phyloP scores from a whole-genome alignment of 2,113 vertebrate species.

The Syngnathoides biaculeatus region DNA sequence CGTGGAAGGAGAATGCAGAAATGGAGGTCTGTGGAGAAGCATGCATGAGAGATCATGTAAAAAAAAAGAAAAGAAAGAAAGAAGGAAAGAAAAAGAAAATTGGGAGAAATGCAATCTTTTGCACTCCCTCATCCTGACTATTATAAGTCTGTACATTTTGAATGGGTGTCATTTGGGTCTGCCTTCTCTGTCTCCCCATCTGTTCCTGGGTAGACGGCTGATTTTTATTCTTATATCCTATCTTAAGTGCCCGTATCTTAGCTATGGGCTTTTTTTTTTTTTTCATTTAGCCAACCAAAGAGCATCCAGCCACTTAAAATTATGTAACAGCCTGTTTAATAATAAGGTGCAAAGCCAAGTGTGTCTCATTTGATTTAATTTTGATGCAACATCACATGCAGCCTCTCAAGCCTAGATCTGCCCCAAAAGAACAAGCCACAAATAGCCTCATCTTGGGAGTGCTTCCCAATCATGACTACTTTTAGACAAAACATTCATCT shows the following conservation, averaged over 20 bases:
- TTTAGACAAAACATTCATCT: neutral
- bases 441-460: neutral
- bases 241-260: conserved; percentile 38
- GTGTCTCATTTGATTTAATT: conserved; percentile 22
- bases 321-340: conserved; percentile 32
- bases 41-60: conserved; percentile 8
- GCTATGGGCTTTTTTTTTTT: conserved; percentile 29
- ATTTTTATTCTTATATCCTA: conserved; percentile 62
- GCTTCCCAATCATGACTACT: neutral
- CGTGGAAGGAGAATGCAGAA: neutral
- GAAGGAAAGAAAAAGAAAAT: conserved; percentile 12
- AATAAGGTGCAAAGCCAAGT: conserved; percentile 24
- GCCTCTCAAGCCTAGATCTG: conserved; percentile 31
- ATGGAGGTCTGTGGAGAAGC: neutral
- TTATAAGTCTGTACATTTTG: conserved; percentile 29
- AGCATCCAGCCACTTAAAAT: conserved; percentile 5
- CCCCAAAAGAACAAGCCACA: conserved; percentile 25
- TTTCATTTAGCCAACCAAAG: conserved; percentile 20
- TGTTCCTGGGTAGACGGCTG: conserved; percentile 67
- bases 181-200: conserved; percentile 67
- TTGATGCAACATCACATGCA: conserved; percentile 19
- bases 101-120: conserved; percentile 24
- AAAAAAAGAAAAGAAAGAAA: neutral
- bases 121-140: conserved; percentile 43
- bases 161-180: conserved; percentile 21